Evolutionary conservation across 2,888 invertebrate genomes (phyloP).

Genomic region (Cheilosia scutellata): DNA sequence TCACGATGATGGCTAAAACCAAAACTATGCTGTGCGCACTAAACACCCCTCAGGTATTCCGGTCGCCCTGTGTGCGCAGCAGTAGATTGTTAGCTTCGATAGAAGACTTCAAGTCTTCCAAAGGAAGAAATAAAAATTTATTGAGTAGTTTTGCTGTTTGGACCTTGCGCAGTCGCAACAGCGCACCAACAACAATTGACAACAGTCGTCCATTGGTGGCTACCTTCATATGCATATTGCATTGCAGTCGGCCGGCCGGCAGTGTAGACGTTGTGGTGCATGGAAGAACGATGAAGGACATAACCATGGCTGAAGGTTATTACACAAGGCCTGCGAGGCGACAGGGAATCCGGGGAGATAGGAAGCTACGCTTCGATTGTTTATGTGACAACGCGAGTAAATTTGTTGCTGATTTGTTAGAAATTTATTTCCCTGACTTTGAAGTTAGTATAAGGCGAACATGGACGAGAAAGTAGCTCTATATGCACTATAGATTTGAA

Average conservation of each 20-base stretch:
- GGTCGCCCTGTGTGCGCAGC: background rate
- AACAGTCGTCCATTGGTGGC: slow-evolving; percentile 29
- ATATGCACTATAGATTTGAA: slow-evolving; percentile 17
- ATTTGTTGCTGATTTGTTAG: slow-evolving; percentile 75
- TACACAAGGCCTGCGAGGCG: slow-evolving; percentile 34
- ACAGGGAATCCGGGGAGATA: slow-evolving; percentile 18
- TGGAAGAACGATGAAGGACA: slow-evolving; percentile 63
- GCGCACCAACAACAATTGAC: slow-evolving; percentile 1
- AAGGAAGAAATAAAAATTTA: slow-evolving; percentile 68
- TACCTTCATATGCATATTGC: slow-evolving; percentile 55
- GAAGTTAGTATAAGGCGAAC: background rate
- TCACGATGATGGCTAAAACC: slow-evolving; percentile 20
- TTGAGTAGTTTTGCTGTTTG: slow-evolving; percentile 57
- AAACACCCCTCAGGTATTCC: slow-evolving; percentile 46
- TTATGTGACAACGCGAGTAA: slow-evolving; percentile 71
- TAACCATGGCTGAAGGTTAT: slow-evolving; percentile 59
- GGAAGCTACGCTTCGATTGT: slow-evolving; percentile 58
- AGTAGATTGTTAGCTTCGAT: slow-evolving; percentile 58
- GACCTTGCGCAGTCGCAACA: slow-evolving; percentile 51
- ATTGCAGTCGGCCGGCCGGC: background rate
- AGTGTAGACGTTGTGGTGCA: background rate
- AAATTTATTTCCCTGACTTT: slow-evolving; percentile 63
- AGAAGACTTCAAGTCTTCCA: slow-evolving; percentile 50
- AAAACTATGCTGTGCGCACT: slow-evolving; percentile 17
- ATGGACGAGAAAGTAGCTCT: background rate